Evolutionary conservation across 1,140 invertebrate species (phyloP), one percentile per base, ranked within the genome.

Genomic region (Drosophila pruinosa): DNA sequence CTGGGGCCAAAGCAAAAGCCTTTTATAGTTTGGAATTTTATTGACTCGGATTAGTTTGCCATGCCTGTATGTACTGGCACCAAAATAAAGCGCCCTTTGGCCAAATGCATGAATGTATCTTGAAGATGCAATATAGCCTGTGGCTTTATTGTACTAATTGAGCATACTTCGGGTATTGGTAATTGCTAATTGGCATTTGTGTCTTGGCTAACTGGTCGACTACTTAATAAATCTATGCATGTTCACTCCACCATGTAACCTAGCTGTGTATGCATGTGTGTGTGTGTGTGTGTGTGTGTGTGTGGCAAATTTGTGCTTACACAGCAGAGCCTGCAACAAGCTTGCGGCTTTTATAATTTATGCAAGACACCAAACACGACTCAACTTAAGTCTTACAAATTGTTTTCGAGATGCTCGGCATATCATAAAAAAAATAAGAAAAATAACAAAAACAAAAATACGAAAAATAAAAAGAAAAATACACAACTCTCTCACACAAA

Each of bases 331-430:
- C 26, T 52, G 57, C 38, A 43, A 24, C 57, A 12, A 28, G 74
- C 79, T 45, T 82, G 64, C 78, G 70, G 63, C 61, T 67, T 88
- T 77, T 86, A 81, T 86, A 86, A 86, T 86, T 86, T 86, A 86
- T 86, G 77, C 81, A 70, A 71, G 82, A 86, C 73, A 81, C 81
- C 81, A 77, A 77, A 65, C 81, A 39, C 70, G 80, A 74, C 72
- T 70, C 77, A 47, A 65, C 81, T 80, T 72, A 81, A 86, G 70
- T 74, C 77, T 74, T 81, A 86, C 81, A 81, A 88, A 86, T 85
- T 85, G 81, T 85, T 86, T 85, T 80, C 43, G 68, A 75, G 77
- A 81, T 85, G 81, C 81, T 77, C 45, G 52, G 57, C 73, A 79
- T 82, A 78, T 75, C 78, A 82, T 67, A 78, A 65, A 77, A 64